Evolutionary conservation across 2,113 vertebrate genomes (phyloP).

Genomic region (Delphinapterus leucas): DNA sequence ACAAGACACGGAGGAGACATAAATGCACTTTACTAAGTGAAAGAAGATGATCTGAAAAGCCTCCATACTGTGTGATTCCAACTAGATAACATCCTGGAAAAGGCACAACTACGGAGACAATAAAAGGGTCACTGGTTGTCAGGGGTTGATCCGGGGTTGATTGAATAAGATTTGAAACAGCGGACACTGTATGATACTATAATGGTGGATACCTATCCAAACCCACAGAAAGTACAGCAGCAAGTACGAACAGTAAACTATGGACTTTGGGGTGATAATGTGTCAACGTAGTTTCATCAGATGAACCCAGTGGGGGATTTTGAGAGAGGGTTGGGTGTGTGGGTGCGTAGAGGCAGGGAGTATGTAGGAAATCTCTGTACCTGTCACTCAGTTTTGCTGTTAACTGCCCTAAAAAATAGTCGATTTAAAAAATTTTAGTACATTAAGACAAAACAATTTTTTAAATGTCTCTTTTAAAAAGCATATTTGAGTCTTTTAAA

Average conservation of each 20-base stretch:
- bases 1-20: no score
- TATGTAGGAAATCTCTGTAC: background rate
- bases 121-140: no score
- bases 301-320: background rate
- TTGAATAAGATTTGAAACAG: background rate
- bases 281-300: no score
- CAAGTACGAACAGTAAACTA: background rate
- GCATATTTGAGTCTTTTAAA: no score
- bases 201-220: background rate
- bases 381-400: background rate
- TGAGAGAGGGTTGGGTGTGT: background rate
- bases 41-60: background rate
- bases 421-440: background rate
- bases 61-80: background rate
- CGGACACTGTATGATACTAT: no score
- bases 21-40: no score
- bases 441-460: background rate
- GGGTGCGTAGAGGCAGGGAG: no score
- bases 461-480: no score
- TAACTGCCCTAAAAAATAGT: background rate
- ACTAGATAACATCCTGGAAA: no score
- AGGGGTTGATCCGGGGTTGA: no score
- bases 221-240: background rate
- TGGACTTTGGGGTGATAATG: background rate
- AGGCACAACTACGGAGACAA: fast-evolving